These are phyloP conservation scores for Macquaria australasica DNA, from an alignment of 2,113 vertebrate genomes.

Conservation along the genomic window DNA sequence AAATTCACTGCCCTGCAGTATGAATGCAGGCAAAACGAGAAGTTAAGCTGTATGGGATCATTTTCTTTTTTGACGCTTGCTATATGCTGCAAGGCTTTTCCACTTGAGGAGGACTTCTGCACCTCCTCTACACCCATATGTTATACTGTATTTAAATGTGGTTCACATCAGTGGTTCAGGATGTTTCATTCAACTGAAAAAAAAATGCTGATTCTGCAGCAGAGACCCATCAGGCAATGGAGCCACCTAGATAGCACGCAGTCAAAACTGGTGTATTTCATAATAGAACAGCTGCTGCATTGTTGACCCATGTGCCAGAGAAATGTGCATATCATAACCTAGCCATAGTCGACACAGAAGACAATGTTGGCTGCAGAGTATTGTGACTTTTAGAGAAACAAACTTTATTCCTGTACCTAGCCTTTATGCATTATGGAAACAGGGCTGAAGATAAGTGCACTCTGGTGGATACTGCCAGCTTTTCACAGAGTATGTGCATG, in stretches of 20 bases:
- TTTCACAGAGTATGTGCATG: slow-evolving; percentile 41
- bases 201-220: slow-evolving; percentile 40
- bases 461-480: slow-evolving; percentile 6
- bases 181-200: slow-evolving; percentile 31
- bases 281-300: neutral
- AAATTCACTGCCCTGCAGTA: neutral
- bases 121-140: neutral
- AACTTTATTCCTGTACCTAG: neutral
- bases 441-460: slow-evolving; percentile 4
- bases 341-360: no score
- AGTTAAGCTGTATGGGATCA: neutral
- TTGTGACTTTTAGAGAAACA: slow-evolving; percentile 15
- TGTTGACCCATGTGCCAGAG: neutral
- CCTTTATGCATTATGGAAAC: slow-evolving; percentile 21
- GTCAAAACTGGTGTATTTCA: slow-evolving; percentile 5
- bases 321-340: slow-evolving; percentile 19
- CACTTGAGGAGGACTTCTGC: neutral
- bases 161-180: neutral
- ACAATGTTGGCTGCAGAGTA: neutral
- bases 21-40: neutral
- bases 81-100: neutral
- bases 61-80: slow-evolving; percentile 8
- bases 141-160: slow-evolving; percentile 21
- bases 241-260: neutral
- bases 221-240: neutral